Conservation (phyloP, 2,888 invertebrate genomes). For the Scaptomyza polygonia region DNA sequence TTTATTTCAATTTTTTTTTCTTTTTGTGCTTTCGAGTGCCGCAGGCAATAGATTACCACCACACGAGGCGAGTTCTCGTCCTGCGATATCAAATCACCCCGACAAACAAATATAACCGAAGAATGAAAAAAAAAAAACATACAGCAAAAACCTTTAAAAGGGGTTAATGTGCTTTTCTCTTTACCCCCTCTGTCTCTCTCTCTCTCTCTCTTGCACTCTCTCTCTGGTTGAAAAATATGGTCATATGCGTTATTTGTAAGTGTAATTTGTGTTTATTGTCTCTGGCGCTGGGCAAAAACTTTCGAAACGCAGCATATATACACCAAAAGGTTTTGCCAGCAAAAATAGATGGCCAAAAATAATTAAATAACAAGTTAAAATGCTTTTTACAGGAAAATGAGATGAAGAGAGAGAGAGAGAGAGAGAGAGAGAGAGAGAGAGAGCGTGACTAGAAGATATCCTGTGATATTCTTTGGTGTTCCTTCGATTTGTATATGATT, state of each 20-base stretch:
- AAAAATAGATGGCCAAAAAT: constrained; percentile 25
- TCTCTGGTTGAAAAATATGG: constrained; percentile 46
- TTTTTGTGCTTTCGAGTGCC: constrained; percentile 24
- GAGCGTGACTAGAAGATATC: not conserved
- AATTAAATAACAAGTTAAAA: constrained; percentile 34
- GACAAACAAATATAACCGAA: constrained; percentile 10
- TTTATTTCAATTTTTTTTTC: constrained; percentile 81
- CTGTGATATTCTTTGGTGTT: not conserved
- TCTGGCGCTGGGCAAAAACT: constrained; percentile 15
- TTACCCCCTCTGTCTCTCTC: not conserved
- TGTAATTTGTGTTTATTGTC: constrained; percentile 78
- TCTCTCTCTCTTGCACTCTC: not conserved
- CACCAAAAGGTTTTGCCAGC: not conserved
- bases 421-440: not conserved
- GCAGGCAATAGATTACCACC: constrained; percentile 40
- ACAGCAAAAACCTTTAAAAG: constrained; percentile 10
- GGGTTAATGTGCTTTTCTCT: constrained; percentile 37
- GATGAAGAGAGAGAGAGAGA: not conserved
- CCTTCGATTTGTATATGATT: not conserved
- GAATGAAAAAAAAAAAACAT: not conserved
- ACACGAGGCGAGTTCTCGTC: constrained; percentile 16
- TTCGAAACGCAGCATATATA: not conserved
- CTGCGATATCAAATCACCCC: constrained; percentile 35
- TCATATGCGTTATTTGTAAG: constrained; percentile 75
- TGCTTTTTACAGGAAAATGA: not conserved